Base-by-base conservation (phyloP, 2,888 invertebrate species). In the Hydropsyche betteni region DNA sequence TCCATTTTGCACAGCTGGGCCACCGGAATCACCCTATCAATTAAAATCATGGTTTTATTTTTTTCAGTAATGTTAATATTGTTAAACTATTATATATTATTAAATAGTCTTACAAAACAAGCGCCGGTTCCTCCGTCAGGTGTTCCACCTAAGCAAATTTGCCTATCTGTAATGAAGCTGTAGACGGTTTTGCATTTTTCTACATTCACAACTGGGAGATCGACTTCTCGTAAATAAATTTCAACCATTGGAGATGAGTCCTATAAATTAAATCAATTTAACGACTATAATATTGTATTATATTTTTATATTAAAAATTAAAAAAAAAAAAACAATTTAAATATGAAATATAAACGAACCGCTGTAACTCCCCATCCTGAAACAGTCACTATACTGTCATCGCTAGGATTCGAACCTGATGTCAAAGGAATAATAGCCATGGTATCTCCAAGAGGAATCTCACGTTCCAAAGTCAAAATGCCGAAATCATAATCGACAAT, bases 21-120 rank as follows among this genome's bases (percentile, higher is more conserved):
- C 84, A 69, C 84, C 84, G 76, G 82, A 82, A 81, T 84, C 84
- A 76, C 83, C 84, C 84, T 84, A 81, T 68, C 80, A 80, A 2
- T 24, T 24, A 24, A 24, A 74, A 8, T 51, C n/a, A 8, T 2
- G 0, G n/a, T 12, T 51, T 12, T 51, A 51, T 2, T 51, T 24
- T 24, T 24, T 24, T 24, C 24, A 24, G 2, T 51, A 51, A 51
- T 2, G 2, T 12, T 1, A 51, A 12, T 14, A 55, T 14, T 6
- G 4, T 55, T 14, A 16, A 51, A 51, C 24, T 44, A 2, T 55
- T 2, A 55, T n/a, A 55, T 55, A 55, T 34, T 4, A 70, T 3
- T 52, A 70, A 51, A 58, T 16, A 38, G 16, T 75, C 76, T 70
- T 75, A 78, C 78, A 34, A 75, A 72, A 69, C 78, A 78, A n/a